Evolutionary conservation across 1,140 invertebrate genomes (phyloP).

Genomic region (Hyposmocoma kahamanoa): DNA sequence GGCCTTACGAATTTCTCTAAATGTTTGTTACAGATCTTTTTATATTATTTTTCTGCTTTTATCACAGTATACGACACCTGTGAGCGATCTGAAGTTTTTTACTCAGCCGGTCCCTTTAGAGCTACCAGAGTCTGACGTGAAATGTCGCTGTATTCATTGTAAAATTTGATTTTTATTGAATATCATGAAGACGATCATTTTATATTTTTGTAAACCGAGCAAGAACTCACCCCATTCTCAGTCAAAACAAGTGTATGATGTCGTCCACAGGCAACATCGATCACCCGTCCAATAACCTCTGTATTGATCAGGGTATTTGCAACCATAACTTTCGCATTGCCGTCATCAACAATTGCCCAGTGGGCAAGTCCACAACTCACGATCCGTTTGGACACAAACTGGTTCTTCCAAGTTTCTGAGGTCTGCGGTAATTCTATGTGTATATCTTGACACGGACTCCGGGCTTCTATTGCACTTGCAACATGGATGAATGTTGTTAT

Average conservation of each 20-base stretch:
- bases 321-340: slow-evolving; percentile 48
- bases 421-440: slow-evolving; percentile 26
- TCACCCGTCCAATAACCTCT: slow-evolving; percentile 46
- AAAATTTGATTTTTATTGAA: too few relatives aligned
- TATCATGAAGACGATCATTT: too few relatives aligned
- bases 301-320: slow-evolving; percentile 41
- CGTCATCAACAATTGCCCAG: slow-evolving; percentile 52
- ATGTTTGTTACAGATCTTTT: too few relatives aligned
- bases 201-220: too few relatives aligned
- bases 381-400: slow-evolving; percentile 32
- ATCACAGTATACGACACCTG: too few relatives aligned
- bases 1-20: too few relatives aligned
- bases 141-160: too few relatives aligned
- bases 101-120: too few relatives aligned
- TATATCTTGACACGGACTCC: slow-evolving; percentile 43
- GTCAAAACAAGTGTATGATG: slow-evolving; percentile 58
- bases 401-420: slow-evolving; percentile 51
- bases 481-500: slow-evolving; percentile 53
- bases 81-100: too few relatives aligned
- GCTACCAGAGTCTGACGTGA: too few relatives aligned
- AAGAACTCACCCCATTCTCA: slow-evolving; percentile 59
- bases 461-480: slow-evolving; percentile 35
- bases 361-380: slow-evolving; percentile 50
- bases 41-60: too few relatives aligned
- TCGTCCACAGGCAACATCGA: slow-evolving; percentile 55